Base-by-base conservation (phyloP, 2,797 vertebrate species). In the Caiman crocodilus region DNA sequence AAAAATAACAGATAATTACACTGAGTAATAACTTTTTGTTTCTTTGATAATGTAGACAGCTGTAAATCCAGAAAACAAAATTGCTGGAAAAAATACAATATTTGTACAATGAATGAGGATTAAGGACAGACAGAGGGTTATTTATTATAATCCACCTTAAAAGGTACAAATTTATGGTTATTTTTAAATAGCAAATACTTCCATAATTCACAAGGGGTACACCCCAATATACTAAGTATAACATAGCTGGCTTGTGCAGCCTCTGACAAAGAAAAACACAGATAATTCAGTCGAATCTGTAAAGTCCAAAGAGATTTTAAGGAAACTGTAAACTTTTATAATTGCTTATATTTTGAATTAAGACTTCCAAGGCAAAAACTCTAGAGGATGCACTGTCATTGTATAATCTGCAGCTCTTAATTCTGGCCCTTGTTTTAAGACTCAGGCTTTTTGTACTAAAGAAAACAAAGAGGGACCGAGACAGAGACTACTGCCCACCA, bases 51-150 rank as follows among this genome's bases (percentile, higher is more conserved):
- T 80, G 82, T 28, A 78, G 21, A 58, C 81, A 21, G 67, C 65
- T 94, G 64, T 79, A 82, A 84, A 93, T 88, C 42, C 14, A 59
- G 28, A 15, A 79, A 82, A 80, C 2, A 5, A 84, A 77, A 32
- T 8, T 74, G 20, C 75, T 71, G 6, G 84, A 60, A 90, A 94
- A 89, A 78, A 18, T 8, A 74, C 35, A 65, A 63, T 69, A 7
- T 26, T 69, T 71, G 3, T 69, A 14, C 57, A 88, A 56, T 65
- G 88, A 92, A 56, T 2, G 2, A 90, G 20, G 16, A 59, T 83
- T 74, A 82, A 94, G 65, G 94, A 60, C 69, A 87, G 56, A n/a
- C 76, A 79, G 86, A 87, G 20, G 3, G n/a, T 84, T 88, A 35
- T 23, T 79, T 79, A n/a, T 81, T 84, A 16, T 5, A 81, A 89